A percentile compares a stretch with the other conserved stretches of the same genome.
Conservation (phyloP, 35 echinoderm and acorn worm genomes). For the Heliocidaris erythrogramma region DNA sequence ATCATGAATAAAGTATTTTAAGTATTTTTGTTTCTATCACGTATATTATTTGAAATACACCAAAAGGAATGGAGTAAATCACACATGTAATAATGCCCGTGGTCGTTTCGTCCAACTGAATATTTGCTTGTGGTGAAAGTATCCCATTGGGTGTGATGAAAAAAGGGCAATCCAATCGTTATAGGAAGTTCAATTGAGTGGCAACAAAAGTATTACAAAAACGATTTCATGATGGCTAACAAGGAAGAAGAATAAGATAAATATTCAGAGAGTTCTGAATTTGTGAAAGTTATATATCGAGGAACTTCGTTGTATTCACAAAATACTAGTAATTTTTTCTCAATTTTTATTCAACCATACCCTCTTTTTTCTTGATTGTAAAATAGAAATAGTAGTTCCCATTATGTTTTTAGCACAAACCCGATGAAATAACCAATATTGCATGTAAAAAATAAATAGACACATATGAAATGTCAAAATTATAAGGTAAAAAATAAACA, state of each 20-base stretch:
- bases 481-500: too few species aligned
- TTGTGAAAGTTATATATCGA: too few species aligned
- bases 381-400: too few species aligned
- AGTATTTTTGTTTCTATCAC: background rate
- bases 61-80: background rate
- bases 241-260: background rate
- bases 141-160: background rate
- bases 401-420: too few species aligned
- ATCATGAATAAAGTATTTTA: background rate
- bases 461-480: too few species aligned
- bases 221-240: background rate
- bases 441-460: too few species aligned
- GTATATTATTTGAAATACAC: background rate
- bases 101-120: background rate
- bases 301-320: too few species aligned
- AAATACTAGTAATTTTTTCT: too few species aligned
- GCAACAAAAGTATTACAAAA: background rate
- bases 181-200: background rate
- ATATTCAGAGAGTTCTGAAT: background rate
- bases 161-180: background rate
- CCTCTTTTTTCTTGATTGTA: too few species aligned
- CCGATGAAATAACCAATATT: too few species aligned
- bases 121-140: background rate
- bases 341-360: too few species aligned
- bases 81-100: background rate